These are phyloP conservation scores for Acrocephalus scirpaceus DNA, from an alignment of 2,797 vertebrate species.

Conservation along the genomic window DNA sequence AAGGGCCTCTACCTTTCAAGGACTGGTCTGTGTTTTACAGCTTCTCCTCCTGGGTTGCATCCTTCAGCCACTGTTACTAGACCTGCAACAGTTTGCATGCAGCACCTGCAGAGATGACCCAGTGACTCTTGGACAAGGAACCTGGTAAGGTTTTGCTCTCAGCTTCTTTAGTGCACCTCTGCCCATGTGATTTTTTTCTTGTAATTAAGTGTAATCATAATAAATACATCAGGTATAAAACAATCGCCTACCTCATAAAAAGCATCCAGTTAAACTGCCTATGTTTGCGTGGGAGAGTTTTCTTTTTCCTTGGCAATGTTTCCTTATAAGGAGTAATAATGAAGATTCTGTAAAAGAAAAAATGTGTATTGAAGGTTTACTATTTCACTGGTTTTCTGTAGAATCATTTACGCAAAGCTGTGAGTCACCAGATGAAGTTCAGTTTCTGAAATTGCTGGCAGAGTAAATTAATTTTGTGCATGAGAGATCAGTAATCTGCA, in stretches of 20 bases:
- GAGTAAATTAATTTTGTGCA: conserved; percentile 60
- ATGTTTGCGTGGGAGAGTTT: conserved; percentile 18
- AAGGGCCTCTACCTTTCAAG: not conserved
- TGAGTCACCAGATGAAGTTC: conserved; percentile 57
- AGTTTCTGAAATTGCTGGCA: conserved; percentile 32
- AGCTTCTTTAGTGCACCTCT: not conserved
- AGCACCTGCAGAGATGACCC: not conserved
- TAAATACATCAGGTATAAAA: conserved; percentile 25
- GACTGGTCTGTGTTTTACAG: not conserved
- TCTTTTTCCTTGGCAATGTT: not conserved
- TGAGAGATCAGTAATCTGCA: conserved; percentile 53
- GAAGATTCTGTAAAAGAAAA: conserved; percentile 43
- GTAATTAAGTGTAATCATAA: not conserved
- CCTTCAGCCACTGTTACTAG: not conserved
- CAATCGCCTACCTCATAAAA: conserved; percentile 2
- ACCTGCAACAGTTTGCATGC: accelerated
- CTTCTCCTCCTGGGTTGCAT: not conserved
- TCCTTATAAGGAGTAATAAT: conserved; percentile 60
- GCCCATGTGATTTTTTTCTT: not conserved
- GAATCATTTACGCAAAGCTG: conserved; percentile 56
- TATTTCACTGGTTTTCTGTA: conserved; percentile 58
- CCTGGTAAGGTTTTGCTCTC: not conserved
- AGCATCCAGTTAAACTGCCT: not conserved
- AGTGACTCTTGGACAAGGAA: not conserved
- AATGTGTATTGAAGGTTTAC: conserved; percentile 34